phyloP scores from a whole-genome alignment of 2,888 invertebrate species.

The Deilephila elpenor region DNA sequence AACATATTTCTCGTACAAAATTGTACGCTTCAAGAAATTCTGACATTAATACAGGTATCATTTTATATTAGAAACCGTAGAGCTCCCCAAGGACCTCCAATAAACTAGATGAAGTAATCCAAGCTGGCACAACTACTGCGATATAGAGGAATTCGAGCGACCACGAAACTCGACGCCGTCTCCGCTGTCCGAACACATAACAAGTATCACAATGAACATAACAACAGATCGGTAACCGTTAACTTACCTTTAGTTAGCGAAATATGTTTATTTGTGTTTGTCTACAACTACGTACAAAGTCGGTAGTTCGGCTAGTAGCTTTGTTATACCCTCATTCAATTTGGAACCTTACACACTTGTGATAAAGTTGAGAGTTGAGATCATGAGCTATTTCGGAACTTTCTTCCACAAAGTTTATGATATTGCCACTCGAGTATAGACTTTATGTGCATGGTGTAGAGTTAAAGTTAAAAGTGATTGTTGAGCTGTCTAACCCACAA shows the following conservation, averaged over 20 bases:
- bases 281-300: conserved; percentile 36
- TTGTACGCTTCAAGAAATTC: no score
- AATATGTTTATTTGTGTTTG: conserved; percentile 68
- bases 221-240: conserved; percentile 55
- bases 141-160: no score
- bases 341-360: not conserved
- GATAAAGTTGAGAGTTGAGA: not conserved
- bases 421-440: conserved; percentile 34
- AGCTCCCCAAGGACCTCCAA: no score
- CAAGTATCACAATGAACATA: conserved; percentile 22
- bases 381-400: not conserved
- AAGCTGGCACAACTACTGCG: no score
- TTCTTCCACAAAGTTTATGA: not conserved
- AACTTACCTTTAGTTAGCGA: conserved; percentile 55
- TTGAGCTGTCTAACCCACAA: conserved; percentile 41
- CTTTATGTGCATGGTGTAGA: conserved; percentile 40
- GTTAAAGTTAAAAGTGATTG: conserved; percentile 27
- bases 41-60: no score
- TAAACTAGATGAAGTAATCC: no score
- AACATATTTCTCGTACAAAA: no score
- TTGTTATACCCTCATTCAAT: not conserved
- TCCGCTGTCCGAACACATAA: conserved; percentile 14
- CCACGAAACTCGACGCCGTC: not conserved
- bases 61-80: no score
- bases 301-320: conserved; percentile 37